Evolutionary conservation across 2,888 invertebrate species (phyloP), one percentile per base, ranked within the genome.

Genomic region (Nomada flava): DNA sequence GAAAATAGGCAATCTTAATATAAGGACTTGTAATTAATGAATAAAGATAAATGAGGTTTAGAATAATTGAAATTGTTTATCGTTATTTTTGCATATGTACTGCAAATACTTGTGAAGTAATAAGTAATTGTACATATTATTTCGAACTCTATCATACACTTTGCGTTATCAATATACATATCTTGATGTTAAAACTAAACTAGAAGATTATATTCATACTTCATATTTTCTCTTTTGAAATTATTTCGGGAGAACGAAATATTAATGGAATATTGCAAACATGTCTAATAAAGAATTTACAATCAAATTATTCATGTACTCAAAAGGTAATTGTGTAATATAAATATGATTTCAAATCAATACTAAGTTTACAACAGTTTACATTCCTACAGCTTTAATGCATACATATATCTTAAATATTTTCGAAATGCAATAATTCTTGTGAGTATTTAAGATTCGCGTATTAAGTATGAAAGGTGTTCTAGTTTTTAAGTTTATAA

Each of bases 11-110:
- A 68, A 82, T 67, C 53, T 78, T 78, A 36, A 79, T 36, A 79
- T 13, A 60, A 76, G 67, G n/a, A 69, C 47, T 20, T 74, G 59
- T 73, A 69, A 52, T 67, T 67, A 67, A 62, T 36, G 50, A 82
- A 75, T 74, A 75, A 67, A 81, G 10, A n/a, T 53, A 18, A 67
- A 68, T 64, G 18, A 57, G 26, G 44, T 62, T 59, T 63, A 71
- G 50, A 63, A 53, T 69, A 65, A 42, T 74, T 70, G 55, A 65
- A 55, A 26, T 74, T 60, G 13, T 13, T 20, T 57, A 20, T 67
- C n/a, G 29, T 79, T 79, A 64, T 47, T 81, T 81, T 55, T 18
- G 11, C 23, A 79, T 13, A 36, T 63, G n/a, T 52, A 26, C 64
- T 64, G 20, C 26, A 78, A 60, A 13, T 64, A 50, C 9, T 72